Evolutionary conservation across 2,888 invertebrate species (phyloP), one percentile per base, ranked within the genome.

Genomic region (Drosophila fulvimacula): DNA sequence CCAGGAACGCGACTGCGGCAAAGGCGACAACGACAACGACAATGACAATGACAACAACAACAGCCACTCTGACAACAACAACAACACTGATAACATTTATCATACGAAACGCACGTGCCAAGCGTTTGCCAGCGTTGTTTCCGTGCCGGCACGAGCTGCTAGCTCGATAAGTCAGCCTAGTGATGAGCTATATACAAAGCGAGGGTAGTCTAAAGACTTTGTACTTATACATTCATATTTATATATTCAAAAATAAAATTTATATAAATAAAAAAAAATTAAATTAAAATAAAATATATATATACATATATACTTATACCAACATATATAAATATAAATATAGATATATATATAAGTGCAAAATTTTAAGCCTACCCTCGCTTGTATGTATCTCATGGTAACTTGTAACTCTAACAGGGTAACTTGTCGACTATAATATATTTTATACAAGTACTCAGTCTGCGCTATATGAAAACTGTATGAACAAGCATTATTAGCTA

Each of bases 31-130:
- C 64, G 46, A 65, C 74, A 46, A 63, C 60, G 46, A 48, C 52
- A 70, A 41, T 11, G 52, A 52, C 73, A 55, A 58, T 11, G 52
- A 52, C 73, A 55, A 58, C 32, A 44, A 49, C 59, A 71, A 11
- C 52, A 48, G 0, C 52, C 9, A 24, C 24, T 10, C 7, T 10
- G 24, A 30, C 59, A 60, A 1, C 42, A 63, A 34, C 36, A 39
- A 9, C 19, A 42, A 17, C 79, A 76, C 64, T 60, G 87, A 56
- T 73, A 73, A 81, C 84, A 89, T 83, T 83, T 83, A 83, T 83
- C 89, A 89, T 84, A 83, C 83, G 83, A 79, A 89, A 78, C 83
- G 81, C 83, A 83, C 83, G 83, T 83, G 79, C 79, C 74, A 86
- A 63, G 89, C 89, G 79, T 81, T 88, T 88, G 84, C 84, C 84